Evolutionary conservation across 2,888 invertebrate genomes (phyloP).

Genomic region (Cheilosia vulpina): DNA sequence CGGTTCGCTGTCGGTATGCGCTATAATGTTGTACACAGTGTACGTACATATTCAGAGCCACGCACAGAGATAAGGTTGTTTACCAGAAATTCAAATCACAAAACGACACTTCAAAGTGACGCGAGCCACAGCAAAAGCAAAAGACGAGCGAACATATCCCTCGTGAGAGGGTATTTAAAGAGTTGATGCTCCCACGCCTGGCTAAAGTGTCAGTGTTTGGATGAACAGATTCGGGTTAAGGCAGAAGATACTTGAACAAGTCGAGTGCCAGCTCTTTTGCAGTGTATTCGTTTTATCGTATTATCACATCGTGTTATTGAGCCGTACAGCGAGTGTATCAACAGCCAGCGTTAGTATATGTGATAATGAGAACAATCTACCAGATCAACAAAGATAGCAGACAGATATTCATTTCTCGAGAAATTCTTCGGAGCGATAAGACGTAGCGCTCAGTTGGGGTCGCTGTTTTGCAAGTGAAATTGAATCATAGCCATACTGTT

Average conservation of each 20-base stretch:
- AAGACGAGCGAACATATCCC: slow-evolving; percentile 8
- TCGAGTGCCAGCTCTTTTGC: slow-evolving; percentile 18
- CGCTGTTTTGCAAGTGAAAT: slow-evolving; percentile 23
- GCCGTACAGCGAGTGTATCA: slow-evolving; percentile 18
- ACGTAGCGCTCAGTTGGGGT: slow-evolving; percentile 14
- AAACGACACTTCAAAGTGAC: slow-evolving; percentile 56
- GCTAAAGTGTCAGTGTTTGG: slow-evolving; percentile 12
- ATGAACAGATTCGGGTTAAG: slow-evolving; percentile 42
- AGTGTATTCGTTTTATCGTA: slow-evolving; percentile 24
- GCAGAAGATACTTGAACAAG: slow-evolving; percentile 10
- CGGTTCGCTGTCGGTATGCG: background rate
- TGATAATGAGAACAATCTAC: slow-evolving; percentile 63
- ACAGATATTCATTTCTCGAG: slow-evolving; percentile 45
- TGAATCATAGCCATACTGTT: background rate
- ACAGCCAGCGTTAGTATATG: slow-evolving; percentile 6
- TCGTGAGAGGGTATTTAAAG: slow-evolving; percentile 42
- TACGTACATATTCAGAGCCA: slow-evolving; percentile 37
- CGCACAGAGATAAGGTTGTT: slow-evolving; percentile 81
- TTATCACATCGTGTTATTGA: background rate
- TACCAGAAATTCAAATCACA: slow-evolving; percentile 77
- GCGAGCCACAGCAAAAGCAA: background rate
- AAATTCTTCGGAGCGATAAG: slow-evolving; percentile 15
- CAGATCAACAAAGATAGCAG: slow-evolving; percentile 38
- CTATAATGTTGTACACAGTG: background rate
- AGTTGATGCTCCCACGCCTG: slow-evolving; percentile 12